These are phyloP conservation scores for Zaprionus ornatus DNA, from an alignment of 1,140 invertebrate species.

Conservation along the genomic window DNA sequence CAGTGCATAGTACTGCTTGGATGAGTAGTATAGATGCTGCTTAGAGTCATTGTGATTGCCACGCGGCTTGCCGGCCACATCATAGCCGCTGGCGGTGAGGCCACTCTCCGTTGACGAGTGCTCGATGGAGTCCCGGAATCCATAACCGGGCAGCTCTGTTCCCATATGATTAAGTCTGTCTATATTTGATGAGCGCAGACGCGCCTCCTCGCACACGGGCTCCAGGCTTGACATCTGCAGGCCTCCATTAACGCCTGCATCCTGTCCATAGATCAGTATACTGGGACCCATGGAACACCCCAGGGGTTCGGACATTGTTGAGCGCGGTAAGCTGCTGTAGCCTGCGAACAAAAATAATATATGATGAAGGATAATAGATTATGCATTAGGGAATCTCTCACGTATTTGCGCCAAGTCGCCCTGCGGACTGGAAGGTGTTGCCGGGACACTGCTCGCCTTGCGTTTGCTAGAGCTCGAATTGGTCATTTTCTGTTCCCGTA, in stretches of 20 bases:
- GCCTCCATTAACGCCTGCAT: slow-evolving; percentile 45
- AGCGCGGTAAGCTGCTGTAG: slow-evolving; percentile 92
- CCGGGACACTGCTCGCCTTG: slow-evolving; percentile 93
- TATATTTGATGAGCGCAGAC: slow-evolving; percentile 64
- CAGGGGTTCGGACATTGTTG: slow-evolving; percentile 90
- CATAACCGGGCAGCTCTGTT: slow-evolving; percentile 85
- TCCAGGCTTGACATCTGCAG: slow-evolving; percentile 84
- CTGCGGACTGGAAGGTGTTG: slow-evolving; percentile 91
- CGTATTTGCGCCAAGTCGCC: slow-evolving; percentile 81
- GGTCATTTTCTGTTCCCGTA: slow-evolving; percentile 85
- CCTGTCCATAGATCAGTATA: slow-evolving; percentile 68
- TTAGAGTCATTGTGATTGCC: slow-evolving; percentile 84
- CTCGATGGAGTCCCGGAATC: slow-evolving; percentile 89
- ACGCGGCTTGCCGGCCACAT: slow-evolving; percentile 68
- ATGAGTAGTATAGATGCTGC: slow-evolving; percentile 48
- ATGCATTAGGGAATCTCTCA: slow-evolving; percentile 38
- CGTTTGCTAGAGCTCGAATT: slow-evolving; percentile 87
- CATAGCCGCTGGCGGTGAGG: slow-evolving; percentile 84
- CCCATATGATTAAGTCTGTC: slow-evolving; percentile 56
- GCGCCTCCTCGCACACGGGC: slow-evolving; percentile 86
- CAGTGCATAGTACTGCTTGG: slow-evolving; percentile 80
- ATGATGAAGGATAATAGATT: background rate
- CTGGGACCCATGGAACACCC: slow-evolving; percentile 84
- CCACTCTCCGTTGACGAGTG: slow-evolving; percentile 87
- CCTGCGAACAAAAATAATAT: slow-evolving; percentile 84